Conservation (phyloP, 2,888 invertebrate species). For the Drosophila heteroneura region DNA sequence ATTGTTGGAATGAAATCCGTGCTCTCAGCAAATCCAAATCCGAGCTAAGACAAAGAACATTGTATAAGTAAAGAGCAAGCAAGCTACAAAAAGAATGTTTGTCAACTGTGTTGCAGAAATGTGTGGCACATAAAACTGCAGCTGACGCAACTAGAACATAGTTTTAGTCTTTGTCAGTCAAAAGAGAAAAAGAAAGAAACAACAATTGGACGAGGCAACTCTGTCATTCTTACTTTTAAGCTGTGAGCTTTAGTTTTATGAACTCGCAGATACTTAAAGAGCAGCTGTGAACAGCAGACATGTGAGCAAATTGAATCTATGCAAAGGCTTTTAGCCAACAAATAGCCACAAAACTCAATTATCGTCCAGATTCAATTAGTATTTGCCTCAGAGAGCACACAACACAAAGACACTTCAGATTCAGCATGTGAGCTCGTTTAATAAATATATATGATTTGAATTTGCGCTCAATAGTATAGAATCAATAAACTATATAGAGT, state of each 20-base stretch:
- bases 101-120: constrained; percentile 30
- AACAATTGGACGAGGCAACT: background rate
- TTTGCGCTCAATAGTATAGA: background rate
- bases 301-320: constrained; percentile 23
- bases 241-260: constrained; percentile 15
- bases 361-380: constrained; percentile 48
- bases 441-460: background rate
- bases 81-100: constrained; percentile 14
- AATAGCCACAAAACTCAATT: constrained; percentile 46
- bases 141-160: constrained; percentile 62
- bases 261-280: constrained; percentile 3
- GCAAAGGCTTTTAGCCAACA: constrained; percentile 45
- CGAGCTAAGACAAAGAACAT: constrained; percentile 15
- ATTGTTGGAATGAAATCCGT: background rate
- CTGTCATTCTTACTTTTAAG: background rate
- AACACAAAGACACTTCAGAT: constrained; percentile 2
- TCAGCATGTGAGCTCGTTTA: background rate
- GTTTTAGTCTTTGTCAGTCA: constrained; percentile 37
- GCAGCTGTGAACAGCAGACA: background rate
- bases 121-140: constrained; percentile 47
- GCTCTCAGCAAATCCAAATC: background rate
- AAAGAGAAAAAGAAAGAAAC: background rate
- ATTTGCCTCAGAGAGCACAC: constrained; percentile 1
- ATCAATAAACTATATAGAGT: background rate
- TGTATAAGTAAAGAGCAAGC: background rate